Evolutionary conservation across 1,140 invertebrate species (phyloP).

Genomic region (Drosophila kohkoa): DNA sequence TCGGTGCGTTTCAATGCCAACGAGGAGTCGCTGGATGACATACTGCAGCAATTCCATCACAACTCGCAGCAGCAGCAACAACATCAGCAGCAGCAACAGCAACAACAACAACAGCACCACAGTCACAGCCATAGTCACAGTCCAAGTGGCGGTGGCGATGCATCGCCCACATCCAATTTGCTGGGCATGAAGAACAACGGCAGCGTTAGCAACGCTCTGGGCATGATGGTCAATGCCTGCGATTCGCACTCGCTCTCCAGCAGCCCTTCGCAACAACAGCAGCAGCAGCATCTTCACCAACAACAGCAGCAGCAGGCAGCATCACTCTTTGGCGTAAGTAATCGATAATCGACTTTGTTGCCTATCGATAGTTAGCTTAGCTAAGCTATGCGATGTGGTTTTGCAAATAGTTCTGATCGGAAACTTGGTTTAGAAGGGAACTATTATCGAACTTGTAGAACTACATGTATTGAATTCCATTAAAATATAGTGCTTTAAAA

Average conservation of each 20-base stretch:
- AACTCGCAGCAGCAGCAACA: conserved; percentile 41
- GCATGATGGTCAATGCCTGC: conserved; percentile 66
- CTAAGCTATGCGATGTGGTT: neutral
- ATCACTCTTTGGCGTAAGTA: conserved; percentile 69
- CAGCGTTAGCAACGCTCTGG: conserved; percentile 48
- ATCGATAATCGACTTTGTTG: neutral
- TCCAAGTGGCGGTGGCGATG: conserved; percentile 65
- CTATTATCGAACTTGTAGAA: too few relatives aligned
- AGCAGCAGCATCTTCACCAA: conserved; percentile 59
- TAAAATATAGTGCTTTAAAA: too few relatives aligned
- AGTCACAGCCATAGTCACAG: conserved; percentile 49
- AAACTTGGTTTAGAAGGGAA: too few relatives aligned
- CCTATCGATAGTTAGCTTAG: conserved; percentile 3
- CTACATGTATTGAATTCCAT: too few relatives aligned
- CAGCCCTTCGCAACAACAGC: conserved; percentile 72
- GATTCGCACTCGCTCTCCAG: conserved; percentile 79
- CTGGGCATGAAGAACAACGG: conserved; percentile 72
- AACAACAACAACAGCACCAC: conserved; percentile 10
- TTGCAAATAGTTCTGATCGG: neutral
- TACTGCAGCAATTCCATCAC: conserved; percentile 80
- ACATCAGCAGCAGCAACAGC: conserved; percentile 14
- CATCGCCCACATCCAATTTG: conserved; percentile 61
- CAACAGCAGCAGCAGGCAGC: conserved; percentile 58
- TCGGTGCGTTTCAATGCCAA: conserved; percentile 82
- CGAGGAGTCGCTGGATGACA: conserved; percentile 80